Evolutionary conservation across 2,888 invertebrate species (phyloP).

Genomic region (Drosophila emarginata): DNA sequence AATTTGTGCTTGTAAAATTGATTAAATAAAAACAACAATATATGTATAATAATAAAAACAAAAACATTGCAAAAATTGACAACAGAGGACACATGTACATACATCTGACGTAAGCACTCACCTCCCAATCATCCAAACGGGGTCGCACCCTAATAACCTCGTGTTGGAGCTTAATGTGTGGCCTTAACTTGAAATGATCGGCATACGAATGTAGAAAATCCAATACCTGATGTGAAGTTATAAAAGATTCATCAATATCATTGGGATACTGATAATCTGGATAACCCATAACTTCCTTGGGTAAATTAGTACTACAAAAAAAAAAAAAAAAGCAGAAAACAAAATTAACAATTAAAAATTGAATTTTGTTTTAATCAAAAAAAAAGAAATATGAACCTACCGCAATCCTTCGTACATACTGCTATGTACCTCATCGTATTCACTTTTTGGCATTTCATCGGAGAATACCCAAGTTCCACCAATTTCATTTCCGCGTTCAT

Average conservation of each 20-base stretch:
- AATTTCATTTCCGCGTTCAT: slow-evolving; percentile 89
- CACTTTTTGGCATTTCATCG: slow-evolving; percentile 88
- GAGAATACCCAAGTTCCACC: slow-evolving; percentile 98
- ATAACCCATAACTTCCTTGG: slow-evolving; percentile 97
- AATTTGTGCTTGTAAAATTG: neutral
- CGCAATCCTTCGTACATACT: slow-evolving; percentile 96
- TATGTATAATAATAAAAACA: slow-evolving; percentile 9
- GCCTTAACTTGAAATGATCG: slow-evolving; percentile 86
- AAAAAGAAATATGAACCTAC: slow-evolving; percentile 84
- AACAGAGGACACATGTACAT: slow-evolving; percentile 21
- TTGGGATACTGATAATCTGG: slow-evolving; percentile 92
- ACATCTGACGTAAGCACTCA: slow-evolving; percentile 80
- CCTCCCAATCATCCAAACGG: slow-evolving; percentile 85
- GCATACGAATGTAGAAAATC: slow-evolving; percentile 89
- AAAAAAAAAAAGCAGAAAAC: neutral
- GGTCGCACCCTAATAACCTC: slow-evolving; percentile 85
- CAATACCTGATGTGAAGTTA: slow-evolving; percentile 89
- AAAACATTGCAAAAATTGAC: slow-evolving; percentile 8
- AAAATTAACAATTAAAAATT: neutral
- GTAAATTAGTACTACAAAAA: slow-evolving; percentile 91
- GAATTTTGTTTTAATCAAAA: neutral
- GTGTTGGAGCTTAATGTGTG: slow-evolving; percentile 86
- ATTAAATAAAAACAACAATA: slow-evolving; percentile 2
- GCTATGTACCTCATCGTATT: slow-evolving; percentile 92
- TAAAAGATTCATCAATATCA: slow-evolving; percentile 86